phyloP scores from a whole-genome alignment of 2,797 vertebrate genomes.

The Phyllotis vaccarum region DNA sequence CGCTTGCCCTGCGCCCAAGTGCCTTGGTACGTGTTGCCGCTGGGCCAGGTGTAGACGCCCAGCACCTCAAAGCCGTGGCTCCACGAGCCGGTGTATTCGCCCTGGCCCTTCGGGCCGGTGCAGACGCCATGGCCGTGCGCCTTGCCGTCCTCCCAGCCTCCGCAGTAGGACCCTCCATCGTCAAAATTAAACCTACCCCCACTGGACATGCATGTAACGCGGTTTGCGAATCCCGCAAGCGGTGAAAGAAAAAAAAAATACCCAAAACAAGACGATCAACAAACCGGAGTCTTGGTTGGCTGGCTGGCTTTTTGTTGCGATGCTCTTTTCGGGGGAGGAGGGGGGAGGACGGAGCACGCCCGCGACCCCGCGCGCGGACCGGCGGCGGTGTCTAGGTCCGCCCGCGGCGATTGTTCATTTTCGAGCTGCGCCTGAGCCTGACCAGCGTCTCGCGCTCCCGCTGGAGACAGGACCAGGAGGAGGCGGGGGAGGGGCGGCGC shows the following conservation, averaged over 20 bases:
- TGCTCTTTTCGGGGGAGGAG: constrained; percentile 57
- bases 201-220: constrained; percentile 99
- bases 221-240: constrained; percentile 95
- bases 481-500: constrained; percentile 69
- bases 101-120: constrained; percentile 99
- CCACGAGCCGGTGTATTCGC: constrained; percentile 99
- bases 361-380: constrained; percentile 72
- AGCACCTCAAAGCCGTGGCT: constrained; percentile 98
- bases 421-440: constrained; percentile 89
- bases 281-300: constrained; percentile 62
- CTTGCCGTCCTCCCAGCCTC: constrained; percentile 99
- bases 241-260: constrained; percentile 87
- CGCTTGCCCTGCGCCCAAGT: constrained; percentile 99
- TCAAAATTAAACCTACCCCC: constrained; percentile 99
- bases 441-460: constrained; percentile 89
- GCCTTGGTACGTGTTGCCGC: constrained; percentile 99
- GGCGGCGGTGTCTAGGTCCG: constrained; percentile 87
- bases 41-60: constrained; percentile 99
- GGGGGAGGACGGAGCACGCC: constrained; percentile 76
- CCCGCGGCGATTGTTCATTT: constrained; percentile 86
- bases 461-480: constrained; percentile 87
- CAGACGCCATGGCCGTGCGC: constrained; percentile 99
- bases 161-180: constrained; percentile 99
- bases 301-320: constrained; percentile 72
- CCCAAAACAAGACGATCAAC: constrained; percentile 56